Conservation (phyloP, 1,140 invertebrate genomes). For the Stegodyphus dumicola region DNA sequence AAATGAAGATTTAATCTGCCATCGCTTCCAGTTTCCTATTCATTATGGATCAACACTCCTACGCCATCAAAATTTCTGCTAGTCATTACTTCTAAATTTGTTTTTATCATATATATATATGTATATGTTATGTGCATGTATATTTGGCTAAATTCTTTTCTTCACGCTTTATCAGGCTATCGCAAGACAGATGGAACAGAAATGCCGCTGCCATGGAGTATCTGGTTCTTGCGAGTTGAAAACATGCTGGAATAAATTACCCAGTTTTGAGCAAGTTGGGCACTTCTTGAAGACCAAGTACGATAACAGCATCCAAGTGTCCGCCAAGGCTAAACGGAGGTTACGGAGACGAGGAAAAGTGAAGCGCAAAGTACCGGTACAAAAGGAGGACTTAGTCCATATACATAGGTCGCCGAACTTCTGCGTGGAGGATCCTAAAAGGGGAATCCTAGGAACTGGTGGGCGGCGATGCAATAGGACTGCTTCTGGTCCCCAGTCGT, state of each 20-base stretch:
- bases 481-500: conserved; percentile 76
- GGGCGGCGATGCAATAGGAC: conserved; percentile 75
- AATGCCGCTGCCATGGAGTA: conserved; percentile 76
- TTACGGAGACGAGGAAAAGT: conserved; percentile 66
- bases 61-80: too few species aligned
- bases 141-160: neutral
- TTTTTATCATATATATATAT: conserved; percentile 1
- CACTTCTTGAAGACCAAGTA: conserved; percentile 73
- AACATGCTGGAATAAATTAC: conserved; percentile 75
- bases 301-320: conserved; percentile 68
- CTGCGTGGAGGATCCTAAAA: conserved; percentile 72
- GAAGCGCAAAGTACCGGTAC: conserved; percentile 59
- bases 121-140: neutral
- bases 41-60: too few species aligned
- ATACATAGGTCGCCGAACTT: conserved; percentile 77
- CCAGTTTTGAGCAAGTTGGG: conserved; percentile 73
- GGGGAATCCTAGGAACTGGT: conserved; percentile 74
- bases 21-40: too few species aligned
- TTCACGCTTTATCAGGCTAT: conserved; percentile 66
- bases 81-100: too few species aligned
- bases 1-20: too few species aligned
- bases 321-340: conserved; percentile 65
- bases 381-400: conserved; percentile 72
- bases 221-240: conserved; percentile 77
- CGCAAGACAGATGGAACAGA: conserved; percentile 71